Evolutionary conservation across 2,797 vertebrate genomes (phyloP), one percentile per base, ranked within the genome.

Genomic region (Rhyacichthys aspro): DNA sequence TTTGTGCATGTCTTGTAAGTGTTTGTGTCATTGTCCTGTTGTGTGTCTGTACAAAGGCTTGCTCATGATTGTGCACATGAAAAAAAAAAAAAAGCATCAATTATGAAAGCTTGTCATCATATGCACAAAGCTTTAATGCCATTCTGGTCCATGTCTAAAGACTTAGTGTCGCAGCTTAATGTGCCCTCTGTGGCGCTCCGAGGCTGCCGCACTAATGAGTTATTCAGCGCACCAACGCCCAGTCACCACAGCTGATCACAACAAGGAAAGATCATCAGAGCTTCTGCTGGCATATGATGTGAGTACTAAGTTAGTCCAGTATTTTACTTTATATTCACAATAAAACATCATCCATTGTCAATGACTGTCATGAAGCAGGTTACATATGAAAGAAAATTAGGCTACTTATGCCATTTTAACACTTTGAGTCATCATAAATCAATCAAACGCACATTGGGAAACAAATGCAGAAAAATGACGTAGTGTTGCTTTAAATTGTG

Each of bases 41-140:
- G 34, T 55, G 28, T 48, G 46, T 48, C n/a, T n/a, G n/a, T n/a
- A n/a, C n/a, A n/a, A n/a, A n/a, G 19, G 63, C 58, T 63, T 45
- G 44, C 59, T 63, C 45, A 9, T 44, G 44, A 62, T 14, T 59
- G 53, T 50, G 52, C 8, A 11, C 8, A 37, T 55, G 36, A 46
- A 67, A 69, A 54, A 28, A 58, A 28, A 28, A 28, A 28, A 28
- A 28, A 28, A 76, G 49, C 81, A 80, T 82, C 70, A 83, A 85
- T 80, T 83, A 81, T 77, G 67, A 78, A 85, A 70, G 70, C 76
- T 60, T 82, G 76, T 87, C 80, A 74, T 77, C 46, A 63, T 68
- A 46, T 57, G 46, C 61, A 58, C 62, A 53, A 68, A 37, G 77
- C 76, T 85, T 86, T 86, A 78, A 85, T 71, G 76, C 72, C 46